These are phyloP conservation scores for Hippocampus zosterae DNA, from an alignment of 2,113 vertebrate genomes.

Conservation along the genomic window DNA sequence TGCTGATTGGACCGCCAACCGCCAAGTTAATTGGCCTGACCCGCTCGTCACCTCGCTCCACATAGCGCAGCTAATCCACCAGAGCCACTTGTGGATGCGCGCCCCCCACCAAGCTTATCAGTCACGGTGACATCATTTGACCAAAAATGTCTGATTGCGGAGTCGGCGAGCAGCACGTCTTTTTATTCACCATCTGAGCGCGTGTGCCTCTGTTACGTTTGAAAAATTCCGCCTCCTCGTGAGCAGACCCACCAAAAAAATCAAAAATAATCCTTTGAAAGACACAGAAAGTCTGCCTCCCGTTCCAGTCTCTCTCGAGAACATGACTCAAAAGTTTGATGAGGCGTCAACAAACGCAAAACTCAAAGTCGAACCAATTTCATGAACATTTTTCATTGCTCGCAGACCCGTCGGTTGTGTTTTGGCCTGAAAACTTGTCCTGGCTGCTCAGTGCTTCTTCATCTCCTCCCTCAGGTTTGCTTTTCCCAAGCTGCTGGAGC, in stretches of 20 bases:
- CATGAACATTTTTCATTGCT: too few relatives aligned
- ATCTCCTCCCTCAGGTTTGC: constrained; percentile 73
- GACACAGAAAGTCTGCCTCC: too few relatives aligned
- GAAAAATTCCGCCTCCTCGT: background rate
- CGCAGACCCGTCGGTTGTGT: too few relatives aligned
- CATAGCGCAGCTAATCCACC: constrained; percentile 50
- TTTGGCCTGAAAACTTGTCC: background rate
- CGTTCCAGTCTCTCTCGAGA: too few relatives aligned
- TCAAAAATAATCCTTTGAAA: too few relatives aligned
- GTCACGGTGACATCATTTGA: constrained; percentile 21
- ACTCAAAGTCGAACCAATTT: too few relatives aligned
- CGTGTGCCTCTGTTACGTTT: background rate
- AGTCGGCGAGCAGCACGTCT: background rate
- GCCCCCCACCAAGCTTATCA: constrained; percentile 43
- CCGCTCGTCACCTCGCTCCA: constrained; percentile 49
- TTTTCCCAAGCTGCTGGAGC: constrained; percentile 93
- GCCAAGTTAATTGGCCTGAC: constrained; percentile 55
- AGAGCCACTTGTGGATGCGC: constrained; percentile 45
- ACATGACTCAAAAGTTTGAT: too few relatives aligned
- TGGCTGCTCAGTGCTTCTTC: background rate
- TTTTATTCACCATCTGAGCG: background rate
- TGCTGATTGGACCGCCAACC: constrained; percentile 26
- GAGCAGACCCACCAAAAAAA: too few relatives aligned
- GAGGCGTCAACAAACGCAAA: too few relatives aligned
- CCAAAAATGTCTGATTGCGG: background rate